Evolutionary conservation across 35 echinoderm and acorn worm species (phyloP).

Genomic region (Ptychodera flava): DNA sequence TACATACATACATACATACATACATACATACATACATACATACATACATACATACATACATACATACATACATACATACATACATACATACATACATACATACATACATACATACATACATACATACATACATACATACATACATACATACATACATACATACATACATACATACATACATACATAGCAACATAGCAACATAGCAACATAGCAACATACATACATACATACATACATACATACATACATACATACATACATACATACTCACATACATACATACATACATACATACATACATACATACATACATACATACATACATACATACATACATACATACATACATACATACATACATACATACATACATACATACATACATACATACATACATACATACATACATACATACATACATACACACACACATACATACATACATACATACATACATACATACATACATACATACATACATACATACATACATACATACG

Average conservation of each 20-base stretch:
- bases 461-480: too few relatives aligned
- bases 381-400: too few relatives aligned
- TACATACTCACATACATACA: neutral
- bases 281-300: neutral
- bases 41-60: neutral
- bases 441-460: too few relatives aligned
- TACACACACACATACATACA: too few relatives aligned
- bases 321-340: neutral
- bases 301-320: neutral
- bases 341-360: neutral
- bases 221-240: neutral
- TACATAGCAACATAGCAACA: neutral
- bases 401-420: too few relatives aligned
- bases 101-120: slow-evolving; percentile 2
- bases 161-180: slow-evolving; percentile 2
- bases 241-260: neutral
- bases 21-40: neutral
- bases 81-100: neutral
- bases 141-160: slow-evolving; percentile 2
- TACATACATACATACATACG: too few relatives aligned
- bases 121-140: slow-evolving; percentile 2
- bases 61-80: neutral
- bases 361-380: neutral
- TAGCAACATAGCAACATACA: neutral
- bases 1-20: neutral